Base-by-base conservation (phyloP, 2,888 invertebrate species). In the Nemoura dubitans region DNA sequence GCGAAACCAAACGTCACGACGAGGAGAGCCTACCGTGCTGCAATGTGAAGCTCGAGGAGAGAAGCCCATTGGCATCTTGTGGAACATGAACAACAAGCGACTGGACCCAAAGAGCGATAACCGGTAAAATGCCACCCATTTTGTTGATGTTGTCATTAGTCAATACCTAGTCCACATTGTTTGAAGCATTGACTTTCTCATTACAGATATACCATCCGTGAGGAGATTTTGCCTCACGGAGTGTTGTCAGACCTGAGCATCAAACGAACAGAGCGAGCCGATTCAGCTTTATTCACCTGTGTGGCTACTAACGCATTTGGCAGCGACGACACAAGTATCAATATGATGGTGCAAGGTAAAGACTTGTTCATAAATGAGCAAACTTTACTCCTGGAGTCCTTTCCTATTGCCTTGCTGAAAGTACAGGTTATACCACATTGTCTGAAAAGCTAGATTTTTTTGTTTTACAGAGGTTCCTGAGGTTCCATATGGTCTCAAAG, bases 81-180 rank as follows among this genome's bases (percentile, higher is more conserved):
- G 98, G 98, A 97, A 97, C 92, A 97, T 97, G 95, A 97, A 98
- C 92, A 97, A 97, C 92, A 97, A 97, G 92, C 95, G 97, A 36
- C 93, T 98, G 89, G 98, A 98, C 92, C 96, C 97, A 85, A 97
- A 97, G 92, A 95, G 96, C 88, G 97, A 98, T 91, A 96, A 96
- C 85, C 95, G 96, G 90, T 92, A 89, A 88, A 29, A 14, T 26
- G 7, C 25, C 28, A 25, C 6, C 29, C 7, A 29, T 29, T 83
- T 83, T n/a, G 6, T 2, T 83, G 0, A 29, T 6, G 3, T 26
- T 78, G 2, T 16, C 59, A 59, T 59, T 59, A 21, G 14, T 21
- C 59, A 16, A 16, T 7, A 21, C 14, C 59, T 10, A 21, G 59
- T 21, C 14, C 14, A 7, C 21, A 7, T 59, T 59, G 59, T 21